Base-by-base conservation (phyloP, 2,113 vertebrate genomes). In the Brachyhypopomus occidentalis region DNA sequence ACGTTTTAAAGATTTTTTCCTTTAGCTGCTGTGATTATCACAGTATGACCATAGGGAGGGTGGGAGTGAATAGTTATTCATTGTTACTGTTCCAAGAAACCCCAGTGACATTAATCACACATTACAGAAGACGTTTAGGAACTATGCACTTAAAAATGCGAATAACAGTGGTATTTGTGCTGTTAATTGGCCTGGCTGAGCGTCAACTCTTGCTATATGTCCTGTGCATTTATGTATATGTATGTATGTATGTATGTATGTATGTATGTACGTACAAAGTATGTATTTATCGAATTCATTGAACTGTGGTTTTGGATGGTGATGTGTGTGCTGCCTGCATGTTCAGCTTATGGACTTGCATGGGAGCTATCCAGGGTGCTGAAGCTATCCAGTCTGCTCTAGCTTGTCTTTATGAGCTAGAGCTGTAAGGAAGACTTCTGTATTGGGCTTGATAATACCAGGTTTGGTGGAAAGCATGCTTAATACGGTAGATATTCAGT, bases 361-460 rank as follows among this genome's bases (percentile, higher is more conserved):
- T 8, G 66, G 30, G 72, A 75, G 63, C 79, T 81, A 34, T 81
- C 72, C 63, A 9, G 3, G 79, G 79, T 75, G 6, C 79, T 81
- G 79, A 75, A 59, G 79, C 58, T n/a, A 58, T 30, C 30, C 30
- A 30, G 30, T 30, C 30, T 30, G 48, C 45, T 27, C 59, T 4
- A 38, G 45, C 2, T 5, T 23, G 1, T 79, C 11, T 30, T 23
- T 41, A 60, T 62, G 69, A 73, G 6, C 58, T 6, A 38, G 55
- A 48, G 22, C 56, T 38, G 9, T 79, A 56, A 72, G 78, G 56
- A 55, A 69, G 78, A 56, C 48, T 52, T 58, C 69, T 20, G 14
- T 73, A 80, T 72, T 64, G 41, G 36, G 56, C 67, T 60, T 5
- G 17, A 73, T 38, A 23, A 71, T 19, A 25, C 20, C 4, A 73